Evolutionary conservation across 2,797 vertebrate species (phyloP).

Genomic region (Scarus forsteni): DNA sequence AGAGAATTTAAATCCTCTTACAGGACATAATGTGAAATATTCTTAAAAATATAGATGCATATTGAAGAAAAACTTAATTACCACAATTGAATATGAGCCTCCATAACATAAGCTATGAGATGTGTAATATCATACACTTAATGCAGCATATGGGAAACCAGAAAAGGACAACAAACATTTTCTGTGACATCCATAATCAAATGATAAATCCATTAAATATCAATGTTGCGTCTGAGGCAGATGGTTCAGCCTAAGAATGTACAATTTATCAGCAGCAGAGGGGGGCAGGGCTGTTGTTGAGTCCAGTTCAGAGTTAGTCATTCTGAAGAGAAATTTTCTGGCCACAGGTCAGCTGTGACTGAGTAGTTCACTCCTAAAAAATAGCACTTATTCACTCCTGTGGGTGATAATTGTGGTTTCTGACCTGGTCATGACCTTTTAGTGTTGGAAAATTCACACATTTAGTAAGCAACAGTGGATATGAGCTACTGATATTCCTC

Average conservation of each 20-base stretch:
- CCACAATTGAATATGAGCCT: conserved; percentile 48
- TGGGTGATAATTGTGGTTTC: conserved; percentile 25
- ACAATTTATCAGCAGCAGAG: conserved; percentile 67
- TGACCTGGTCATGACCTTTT: conserved; percentile 44
- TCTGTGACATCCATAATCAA: conserved; percentile 77
- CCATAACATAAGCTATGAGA: conserved; percentile 65
- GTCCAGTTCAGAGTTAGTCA: conserved; percentile 69
- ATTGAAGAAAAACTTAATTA: conserved; percentile 48
- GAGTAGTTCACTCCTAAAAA: conserved; percentile 60
- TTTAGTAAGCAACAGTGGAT: conserved; percentile 16
- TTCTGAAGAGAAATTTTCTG: conserved; percentile 51
- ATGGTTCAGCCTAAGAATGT: conserved; percentile 69
- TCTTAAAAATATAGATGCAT: conserved; percentile 18
- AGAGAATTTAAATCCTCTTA: conserved; percentile 45
- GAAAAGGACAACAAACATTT: conserved; percentile 79
- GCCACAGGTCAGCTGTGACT: conserved; percentile 62
- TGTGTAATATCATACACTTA: conserved; percentile 74
- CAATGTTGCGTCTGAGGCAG: conserved; percentile 65
- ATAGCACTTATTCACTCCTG: conserved; percentile 44
- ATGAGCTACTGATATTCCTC: conserved; percentile 1
- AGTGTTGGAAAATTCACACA: conserved; percentile 25
- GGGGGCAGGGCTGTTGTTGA: conserved; percentile 60
- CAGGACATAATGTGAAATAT: conserved; percentile 32
- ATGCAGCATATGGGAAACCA: conserved; percentile 69
- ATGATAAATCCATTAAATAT: conserved; percentile 76